Evolutionary conservation across 2,797 vertebrate species (phyloP), one percentile per base, ranked within the genome.

Genomic region (Tragelaphus eurycerus): DNA sequence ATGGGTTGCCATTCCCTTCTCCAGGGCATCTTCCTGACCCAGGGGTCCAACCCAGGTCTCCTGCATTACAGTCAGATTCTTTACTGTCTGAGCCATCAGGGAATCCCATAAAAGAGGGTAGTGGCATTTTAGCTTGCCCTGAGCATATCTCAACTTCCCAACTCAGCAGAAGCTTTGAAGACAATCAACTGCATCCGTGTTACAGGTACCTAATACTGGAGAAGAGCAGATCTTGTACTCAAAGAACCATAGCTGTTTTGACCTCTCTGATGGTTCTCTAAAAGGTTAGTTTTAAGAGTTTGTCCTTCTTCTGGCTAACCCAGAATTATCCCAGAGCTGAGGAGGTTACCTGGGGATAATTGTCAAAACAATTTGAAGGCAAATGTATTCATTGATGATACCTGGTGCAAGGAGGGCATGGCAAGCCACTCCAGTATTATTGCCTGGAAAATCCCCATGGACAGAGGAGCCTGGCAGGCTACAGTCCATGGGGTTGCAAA

Each of bases 401-500:
- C 54, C 52, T 23, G 3, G 31, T 46, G 52, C 64, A 34, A 67
- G n/a, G 64, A 67, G n/a, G 17, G n/a, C 64, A 34, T 34, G 17
- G 64, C 64, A 67, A 34, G 17, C 17, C 64, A 67, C n/a, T 34
- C n/a, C n/a, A 21, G n/a, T 34, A 34, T 34, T 67, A n/a, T 67
- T 34, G n/a, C 64, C 64, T 21, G n/a, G n/a, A 67, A n/a, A 34
- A 67, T 21, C n/a, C 64, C 64, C n/a, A 67, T 6, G n/a, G 17
- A 34, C 17, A 67, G 64, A 21, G 64, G n/a, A 67, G 64, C 64
- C 64, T 67, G n/a, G 64, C 1, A 1, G n/a, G 64, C 64, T 34
- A 34, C 9, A 34, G n/a, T 34, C 64, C n/a, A 34, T 67, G 9
- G 64, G 17, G 9, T 67, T 34, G 64, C 0, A 0, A 34, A 34